Percentiles rank a stretch among this genome's conserved stretches.
Conservation (phyloP, 2,113 vertebrate species). For the Clarias macrocephalus region DNA sequence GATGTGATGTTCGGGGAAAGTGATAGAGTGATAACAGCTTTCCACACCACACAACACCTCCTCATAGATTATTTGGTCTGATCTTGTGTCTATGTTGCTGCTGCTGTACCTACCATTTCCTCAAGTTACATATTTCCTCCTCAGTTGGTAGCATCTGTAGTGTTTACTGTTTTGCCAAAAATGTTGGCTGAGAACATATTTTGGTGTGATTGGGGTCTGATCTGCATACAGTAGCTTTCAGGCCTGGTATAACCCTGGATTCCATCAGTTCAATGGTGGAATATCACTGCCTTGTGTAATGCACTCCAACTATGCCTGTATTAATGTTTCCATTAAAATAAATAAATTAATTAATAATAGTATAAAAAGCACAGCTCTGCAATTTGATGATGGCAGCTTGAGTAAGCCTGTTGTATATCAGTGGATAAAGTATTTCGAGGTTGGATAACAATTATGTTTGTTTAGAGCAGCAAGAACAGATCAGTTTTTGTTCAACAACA, state of each 20-base stretch:
- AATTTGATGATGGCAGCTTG: not conserved
- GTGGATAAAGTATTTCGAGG: not conserved
- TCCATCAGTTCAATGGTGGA: not conserved
- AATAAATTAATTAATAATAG: not conserved
- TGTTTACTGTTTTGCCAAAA: not conserved
- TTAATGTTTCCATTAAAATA: not conserved
- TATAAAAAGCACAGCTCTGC: not conserved
- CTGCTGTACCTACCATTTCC: not conserved
- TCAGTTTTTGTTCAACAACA: not conserved
- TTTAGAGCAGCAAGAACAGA: no score
- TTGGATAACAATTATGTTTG: not conserved
- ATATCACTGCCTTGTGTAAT: not conserved
- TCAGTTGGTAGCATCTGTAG: no score
- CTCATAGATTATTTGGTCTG: not conserved
- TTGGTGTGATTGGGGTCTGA: not conserved
- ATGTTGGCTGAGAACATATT: not conserved
- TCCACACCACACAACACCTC: not conserved
- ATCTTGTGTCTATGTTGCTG: not conserved
- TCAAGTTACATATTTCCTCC: not conserved
- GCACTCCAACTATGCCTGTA: not conserved
- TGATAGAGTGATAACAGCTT: not conserved
- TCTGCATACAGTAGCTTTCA: not conserved
- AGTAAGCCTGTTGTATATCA: not conserved
- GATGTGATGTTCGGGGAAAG: not conserved
- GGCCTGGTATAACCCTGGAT: not conserved